phyloP scores from a whole-genome alignment of 2,113 vertebrate genomes.

The Hippocampus abdominalis region DNA sequence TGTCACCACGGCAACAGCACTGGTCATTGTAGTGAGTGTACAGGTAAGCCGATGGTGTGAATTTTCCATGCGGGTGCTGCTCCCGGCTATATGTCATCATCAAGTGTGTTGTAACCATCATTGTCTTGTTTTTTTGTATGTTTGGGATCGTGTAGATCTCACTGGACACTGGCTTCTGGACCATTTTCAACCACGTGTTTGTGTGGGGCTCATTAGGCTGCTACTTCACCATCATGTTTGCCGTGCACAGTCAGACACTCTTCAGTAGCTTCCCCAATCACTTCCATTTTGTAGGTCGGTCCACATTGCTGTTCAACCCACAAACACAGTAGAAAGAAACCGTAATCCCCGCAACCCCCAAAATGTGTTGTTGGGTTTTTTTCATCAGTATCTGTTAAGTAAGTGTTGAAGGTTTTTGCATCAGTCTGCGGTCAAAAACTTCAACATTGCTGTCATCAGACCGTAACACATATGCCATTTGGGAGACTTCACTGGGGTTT shows the following conservation, averaged over 20 bases:
- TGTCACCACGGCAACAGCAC: slow-evolving; percentile 87
- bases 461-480: no score
- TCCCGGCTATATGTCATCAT: background rate
- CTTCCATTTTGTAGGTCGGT: slow-evolving; percentile 90
- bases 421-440: no score
- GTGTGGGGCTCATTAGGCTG: slow-evolving; percentile 89
- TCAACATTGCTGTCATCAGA: no score
- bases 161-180: slow-evolving; percentile 93
- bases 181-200: slow-evolving; percentile 91
- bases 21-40: slow-evolving; percentile 91
- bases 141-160: slow-evolving; percentile 73
- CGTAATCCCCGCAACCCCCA: background rate
- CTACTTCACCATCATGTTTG: slow-evolving; percentile 88
- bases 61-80: background rate
- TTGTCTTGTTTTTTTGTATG: slow-evolving; percentile 15
- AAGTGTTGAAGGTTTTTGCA: no score
- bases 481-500: no score
- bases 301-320: background rate
- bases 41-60: slow-evolving; percentile 73
- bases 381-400: no score
- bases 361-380: no score
- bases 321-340: background rate
- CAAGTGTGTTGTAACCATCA: slow-evolving; percentile 8
- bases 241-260: slow-evolving; percentile 87
- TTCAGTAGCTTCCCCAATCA: slow-evolving; percentile 91